Conservation (phyloP, 92 coral and sea anemone species). For the Ricordea florida region DNA sequence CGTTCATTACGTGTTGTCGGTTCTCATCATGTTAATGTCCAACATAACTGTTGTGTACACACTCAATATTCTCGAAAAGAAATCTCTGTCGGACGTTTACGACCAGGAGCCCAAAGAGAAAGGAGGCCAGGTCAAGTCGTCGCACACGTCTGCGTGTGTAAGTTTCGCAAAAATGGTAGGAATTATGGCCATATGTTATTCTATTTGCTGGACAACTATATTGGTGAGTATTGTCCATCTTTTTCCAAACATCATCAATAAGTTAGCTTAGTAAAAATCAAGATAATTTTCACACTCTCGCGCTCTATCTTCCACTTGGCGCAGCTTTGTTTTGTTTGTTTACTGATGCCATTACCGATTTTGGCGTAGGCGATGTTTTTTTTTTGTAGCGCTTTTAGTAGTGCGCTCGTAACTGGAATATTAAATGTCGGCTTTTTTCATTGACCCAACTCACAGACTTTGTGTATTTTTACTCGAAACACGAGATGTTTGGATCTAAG, state of each 20-base stretch:
- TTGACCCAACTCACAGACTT: background rate
- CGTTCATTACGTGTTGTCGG: slow-evolving; percentile 66
- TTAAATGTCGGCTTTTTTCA: too few relatives aligned
- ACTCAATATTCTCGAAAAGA: slow-evolving; percentile 74
- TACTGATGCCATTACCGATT: slow-evolving; percentile 2
- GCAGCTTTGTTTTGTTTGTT: slow-evolving; percentile 2
- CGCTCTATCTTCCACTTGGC: background rate
- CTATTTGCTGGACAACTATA: slow-evolving; percentile 85
- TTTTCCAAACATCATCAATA: background rate
- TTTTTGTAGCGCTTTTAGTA: slow-evolving; percentile 5
- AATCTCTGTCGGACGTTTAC: slow-evolving; percentile 77
- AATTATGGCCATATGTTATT: slow-evolving; percentile 76
- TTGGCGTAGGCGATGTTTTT: slow-evolving; percentile 16
- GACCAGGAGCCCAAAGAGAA: slow-evolving; percentile 41
- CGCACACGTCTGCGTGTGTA: slow-evolving; percentile 67
- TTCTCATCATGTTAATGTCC: slow-evolving; percentile 67
- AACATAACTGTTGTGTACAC: slow-evolving; percentile 77
- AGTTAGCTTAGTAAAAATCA: background rate
- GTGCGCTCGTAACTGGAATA: too few relatives aligned
- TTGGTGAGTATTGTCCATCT: slow-evolving; percentile 65
- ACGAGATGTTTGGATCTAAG: slow-evolving; percentile 19
- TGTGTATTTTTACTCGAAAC: background rate
- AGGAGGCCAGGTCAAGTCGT: slow-evolving; percentile 21
- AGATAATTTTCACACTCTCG: background rate
- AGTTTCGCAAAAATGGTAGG: slow-evolving; percentile 94